A percentile compares a stretch with the other conserved stretches of the same genome.
phyloP scores from a whole-genome alignment of 2,113 vertebrate species.

The Cichladusa arquata region DNA sequence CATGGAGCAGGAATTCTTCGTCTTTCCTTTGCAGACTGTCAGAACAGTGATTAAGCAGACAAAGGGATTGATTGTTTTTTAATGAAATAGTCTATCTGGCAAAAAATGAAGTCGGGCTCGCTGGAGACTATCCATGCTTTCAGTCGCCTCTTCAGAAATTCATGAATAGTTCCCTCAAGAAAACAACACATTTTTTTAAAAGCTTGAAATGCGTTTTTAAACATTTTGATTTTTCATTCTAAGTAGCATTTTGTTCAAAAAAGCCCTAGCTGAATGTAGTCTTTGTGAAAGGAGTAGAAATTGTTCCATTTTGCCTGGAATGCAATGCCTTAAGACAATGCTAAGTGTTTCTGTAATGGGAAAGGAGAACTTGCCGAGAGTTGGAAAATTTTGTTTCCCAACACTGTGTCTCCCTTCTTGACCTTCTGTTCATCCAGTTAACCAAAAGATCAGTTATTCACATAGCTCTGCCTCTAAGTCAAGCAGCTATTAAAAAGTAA shows the following conservation, averaged over 20 bases:
- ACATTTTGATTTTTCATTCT: constrained; percentile 52
- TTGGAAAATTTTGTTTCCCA: constrained; percentile 15
- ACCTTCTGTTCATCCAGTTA: background rate
- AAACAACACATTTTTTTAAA: constrained; percentile 43
- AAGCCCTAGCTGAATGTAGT: background rate
- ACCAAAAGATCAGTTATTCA: constrained; percentile 12
- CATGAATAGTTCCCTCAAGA: constrained; percentile 53
- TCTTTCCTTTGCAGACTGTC: constrained; percentile 51
- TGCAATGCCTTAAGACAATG: background rate
- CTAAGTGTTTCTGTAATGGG: background rate
- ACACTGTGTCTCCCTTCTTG: background rate
- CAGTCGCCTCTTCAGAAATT: constrained; percentile 60
- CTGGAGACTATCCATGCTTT: constrained; percentile 54
- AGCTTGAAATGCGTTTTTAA: constrained; percentile 43
- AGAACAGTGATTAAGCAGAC: constrained; percentile 67
- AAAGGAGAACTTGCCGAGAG: background rate
- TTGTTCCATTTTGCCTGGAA: background rate
- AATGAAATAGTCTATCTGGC: constrained; percentile 63
- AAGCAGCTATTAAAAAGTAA: background rate
- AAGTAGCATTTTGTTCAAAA: constrained; percentile 40
- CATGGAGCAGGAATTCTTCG: constrained; percentile 29
- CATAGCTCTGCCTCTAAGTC: background rate
- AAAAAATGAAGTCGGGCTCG: constrained; percentile 38
- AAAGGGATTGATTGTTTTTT: constrained; percentile 69
- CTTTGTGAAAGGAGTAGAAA: constrained; percentile 16